A percentile compares a stretch with the other conserved stretches of the same genome.
phyloP scores from a whole-genome alignment of 2,888 invertebrate species.

The Drosophila kanekoi region DNA sequence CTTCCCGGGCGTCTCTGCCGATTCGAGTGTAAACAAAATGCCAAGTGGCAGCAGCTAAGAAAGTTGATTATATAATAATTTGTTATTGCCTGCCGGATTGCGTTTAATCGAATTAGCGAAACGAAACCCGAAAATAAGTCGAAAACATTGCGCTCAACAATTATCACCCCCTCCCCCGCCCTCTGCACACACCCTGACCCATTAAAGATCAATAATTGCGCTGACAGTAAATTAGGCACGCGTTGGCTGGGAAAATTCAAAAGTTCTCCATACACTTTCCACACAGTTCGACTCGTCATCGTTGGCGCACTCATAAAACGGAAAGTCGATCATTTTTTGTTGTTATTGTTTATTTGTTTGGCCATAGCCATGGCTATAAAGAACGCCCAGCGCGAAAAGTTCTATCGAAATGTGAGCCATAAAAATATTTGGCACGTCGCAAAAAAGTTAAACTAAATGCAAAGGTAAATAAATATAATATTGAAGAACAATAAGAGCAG shows the following conservation, averaged over 20 bases:
- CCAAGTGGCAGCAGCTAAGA: slow-evolving; percentile 26
- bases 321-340: slow-evolving; percentile 56
- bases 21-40: slow-evolving; percentile 49
- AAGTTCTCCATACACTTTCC: slow-evolving; percentile 34
- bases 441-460: slow-evolving; percentile 49
- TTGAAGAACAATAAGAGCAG: slow-evolving; percentile 23
- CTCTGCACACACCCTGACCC: not conserved
- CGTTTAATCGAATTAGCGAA: slow-evolving; percentile 64
- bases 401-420: slow-evolving; percentile 68
- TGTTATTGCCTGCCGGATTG: slow-evolving; percentile 46
- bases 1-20: slow-evolving; percentile 12
- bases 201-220: slow-evolving; percentile 52
- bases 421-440: slow-evolving; percentile 65
- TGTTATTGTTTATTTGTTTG: slow-evolving; percentile 64
- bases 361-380: slow-evolving; percentile 43
- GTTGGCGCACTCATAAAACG: slow-evolving; percentile 50
- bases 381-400: slow-evolving; percentile 63
- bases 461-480: slow-evolving; percentile 67
- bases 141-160: slow-evolving; percentile 39
- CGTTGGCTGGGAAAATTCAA: slow-evolving; percentile 24
- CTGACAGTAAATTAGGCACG: slow-evolving; percentile 65
- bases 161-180: slow-evolving; percentile 39
- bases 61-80: slow-evolving; percentile 70
- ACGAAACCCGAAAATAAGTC: slow-evolving; percentile 32
- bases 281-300: slow-evolving; percentile 51